Base-by-base conservation (phyloP, 2,113 vertebrate species). In the Neoarius graeffei region DNA sequence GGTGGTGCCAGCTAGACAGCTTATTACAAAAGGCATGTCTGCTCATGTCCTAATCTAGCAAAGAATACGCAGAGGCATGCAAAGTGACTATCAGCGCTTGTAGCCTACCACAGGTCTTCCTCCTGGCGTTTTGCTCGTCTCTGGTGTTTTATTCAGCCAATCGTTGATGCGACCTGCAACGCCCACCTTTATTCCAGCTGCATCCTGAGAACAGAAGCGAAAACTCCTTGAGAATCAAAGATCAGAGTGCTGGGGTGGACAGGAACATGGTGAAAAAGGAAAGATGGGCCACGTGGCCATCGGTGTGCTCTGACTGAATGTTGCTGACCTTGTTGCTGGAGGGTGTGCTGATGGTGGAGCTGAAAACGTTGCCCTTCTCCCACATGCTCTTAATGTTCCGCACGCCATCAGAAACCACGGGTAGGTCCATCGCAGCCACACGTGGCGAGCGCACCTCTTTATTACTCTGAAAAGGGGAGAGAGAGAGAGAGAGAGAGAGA, bases 341-440 rank as follows among this genome's bases (percentile, higher is more conserved):
- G 5, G 96, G 97, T 0, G 94, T 88, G 0, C 93, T 93, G 64
- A 96, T 92, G 0, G 97, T 95, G 1, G 98, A 96, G 64, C 94
- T 91, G 84, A 98, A 99, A 64, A 97, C 97, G 13, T 96, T 96
- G 67, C 98, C 98, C 90, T 96, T 98, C 94, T 99, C 98, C 97
- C 97, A 99, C 98, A 99, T 99, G 94, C 96, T 99, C 95, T 99
- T 99, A 92, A 99, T 99, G 52, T 95, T 99, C 86, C 98, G 97
- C 17, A 99, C 97, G 0, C 97, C 97, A 73, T 99, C 98, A 0
- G 96, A 96, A 59, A 96, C 96, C 88, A 98, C 92, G 0, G 96
- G 98, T 20, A 99, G 96, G 88, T 99, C 98, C 0, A 95, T 95
- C 0, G 97, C 95, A 54, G 95, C 96, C 0, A 96, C 90, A 90